These are phyloP conservation scores for Bombus impatiens DNA, from an alignment of 1,140 invertebrate species.

Conservation along the genomic window DNA sequence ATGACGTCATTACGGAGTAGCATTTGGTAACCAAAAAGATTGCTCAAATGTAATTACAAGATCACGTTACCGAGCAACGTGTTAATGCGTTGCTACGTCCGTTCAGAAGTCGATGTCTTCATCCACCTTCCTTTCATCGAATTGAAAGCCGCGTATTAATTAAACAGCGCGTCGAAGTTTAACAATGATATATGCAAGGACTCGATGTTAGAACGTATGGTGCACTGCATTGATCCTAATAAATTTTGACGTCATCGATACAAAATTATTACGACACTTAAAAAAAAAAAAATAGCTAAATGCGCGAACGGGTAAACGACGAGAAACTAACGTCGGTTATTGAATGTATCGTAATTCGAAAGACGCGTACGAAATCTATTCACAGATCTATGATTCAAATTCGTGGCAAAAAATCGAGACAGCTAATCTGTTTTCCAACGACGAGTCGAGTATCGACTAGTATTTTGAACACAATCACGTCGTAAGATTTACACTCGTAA, in stretches of 20 bases:
- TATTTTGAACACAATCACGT: not conserved
- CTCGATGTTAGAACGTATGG: not conserved
- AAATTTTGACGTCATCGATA: conserved; percentile 19
- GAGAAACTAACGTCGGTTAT: conserved; percentile 24
- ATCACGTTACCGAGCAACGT: not conserved
- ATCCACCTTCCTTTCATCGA: not conserved
- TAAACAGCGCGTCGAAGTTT: not conserved
- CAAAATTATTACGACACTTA: conserved; percentile 13
- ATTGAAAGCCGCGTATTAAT: conserved; percentile 5
- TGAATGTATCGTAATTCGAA: conserved; percentile 46
- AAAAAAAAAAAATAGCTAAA: not conserved
- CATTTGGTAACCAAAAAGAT: not conserved
- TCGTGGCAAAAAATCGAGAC: too few relatives aligned
- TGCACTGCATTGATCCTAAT: not conserved
- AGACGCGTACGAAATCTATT: not conserved
- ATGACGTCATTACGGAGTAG: not conserved
- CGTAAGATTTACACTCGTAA: not conserved
- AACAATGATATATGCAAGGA: not conserved
- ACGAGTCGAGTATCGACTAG: not conserved
- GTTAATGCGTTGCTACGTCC: not conserved
- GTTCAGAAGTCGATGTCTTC: too few relatives aligned
- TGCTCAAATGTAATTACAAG: conserved; percentile 9
- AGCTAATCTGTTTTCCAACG: not conserved
- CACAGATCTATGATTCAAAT: conserved; percentile 5
- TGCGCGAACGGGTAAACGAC: not conserved